These are phyloP conservation scores for Drosophila persimilis DNA, from an alignment of 1,140 invertebrate species.

Conservation along the genomic window DNA sequence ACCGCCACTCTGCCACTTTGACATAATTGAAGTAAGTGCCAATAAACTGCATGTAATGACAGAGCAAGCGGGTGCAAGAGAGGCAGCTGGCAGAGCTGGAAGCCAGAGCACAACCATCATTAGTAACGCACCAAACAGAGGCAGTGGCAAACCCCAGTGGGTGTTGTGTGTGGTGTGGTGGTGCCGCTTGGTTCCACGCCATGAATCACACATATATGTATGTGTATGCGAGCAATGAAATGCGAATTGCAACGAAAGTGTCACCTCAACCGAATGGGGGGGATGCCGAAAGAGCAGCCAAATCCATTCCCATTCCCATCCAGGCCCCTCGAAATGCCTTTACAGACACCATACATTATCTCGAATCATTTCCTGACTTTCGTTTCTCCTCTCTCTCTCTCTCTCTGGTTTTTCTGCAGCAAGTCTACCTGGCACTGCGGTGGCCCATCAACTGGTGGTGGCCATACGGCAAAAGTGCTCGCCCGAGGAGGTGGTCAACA, in stretches of 20 bases:
- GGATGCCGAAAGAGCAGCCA: too few species aligned
- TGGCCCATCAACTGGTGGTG: slow-evolving; percentile 92
- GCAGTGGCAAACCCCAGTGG: not conserved
- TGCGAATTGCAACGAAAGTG: slow-evolving; percentile 71
- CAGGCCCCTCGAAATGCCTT: not conserved
- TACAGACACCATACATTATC: slow-evolving; percentile 8
- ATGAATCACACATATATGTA: slow-evolving; percentile 1
- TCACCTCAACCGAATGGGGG: slow-evolving; percentile 36
- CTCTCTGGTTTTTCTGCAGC: slow-evolving; percentile 84
- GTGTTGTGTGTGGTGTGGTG: slow-evolving; percentile 8
- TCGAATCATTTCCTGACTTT: slow-evolving; percentile 24
- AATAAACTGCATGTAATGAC: slow-evolving; percentile 72
- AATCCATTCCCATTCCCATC: too few species aligned
- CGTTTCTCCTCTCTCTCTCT: slow-evolving; percentile 2
- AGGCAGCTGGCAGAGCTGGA: not conserved
- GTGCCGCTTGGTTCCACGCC: slow-evolving; percentile 73
- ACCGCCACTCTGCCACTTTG: slow-evolving; percentile 34
- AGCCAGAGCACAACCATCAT: slow-evolving; percentile 38
- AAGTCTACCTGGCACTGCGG: slow-evolving; percentile 90
- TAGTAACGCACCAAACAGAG: slow-evolving; percentile 65
- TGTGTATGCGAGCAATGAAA: slow-evolving; percentile 37
- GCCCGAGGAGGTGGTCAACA: slow-evolving; percentile 94
- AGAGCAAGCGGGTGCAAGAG: not conserved
- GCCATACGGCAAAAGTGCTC: slow-evolving; percentile 94
- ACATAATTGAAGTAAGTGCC: slow-evolving; percentile 69